Evolutionary conservation across 2,888 invertebrate species (phyloP).

Genomic region (Endotricha flammealis): DNA sequence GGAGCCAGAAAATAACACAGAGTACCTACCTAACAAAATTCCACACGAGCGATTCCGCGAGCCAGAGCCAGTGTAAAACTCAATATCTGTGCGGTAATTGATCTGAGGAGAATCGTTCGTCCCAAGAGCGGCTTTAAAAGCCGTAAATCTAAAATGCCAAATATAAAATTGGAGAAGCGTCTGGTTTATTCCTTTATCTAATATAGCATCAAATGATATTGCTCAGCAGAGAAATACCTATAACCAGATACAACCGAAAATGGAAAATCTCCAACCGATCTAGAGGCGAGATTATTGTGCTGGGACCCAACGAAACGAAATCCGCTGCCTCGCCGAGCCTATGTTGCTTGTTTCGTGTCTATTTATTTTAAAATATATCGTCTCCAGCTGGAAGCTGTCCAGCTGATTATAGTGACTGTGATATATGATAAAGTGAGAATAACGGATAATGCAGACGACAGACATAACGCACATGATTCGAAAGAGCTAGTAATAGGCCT

Average conservation of each 20-base stretch:
- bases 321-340: conserved; percentile 37
- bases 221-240: conserved; percentile 28
- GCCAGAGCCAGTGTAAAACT: no score
- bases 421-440: no score
- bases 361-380: background rate
- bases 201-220: conserved; percentile 13
- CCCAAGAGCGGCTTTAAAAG: background rate
- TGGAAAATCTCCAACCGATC: conserved; percentile 42
- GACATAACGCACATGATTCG: no score
- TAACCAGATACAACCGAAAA: conserved; percentile 39
- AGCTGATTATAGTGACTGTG: no score
- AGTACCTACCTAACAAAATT: no score
- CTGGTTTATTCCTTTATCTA: conserved; percentile 12
- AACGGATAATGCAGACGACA: no score
- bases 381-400: background rate
- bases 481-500: no score
- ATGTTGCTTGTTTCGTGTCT: conserved; percentile 35
- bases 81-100: no score
- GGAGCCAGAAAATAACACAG: no score
- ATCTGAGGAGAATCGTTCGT: no score
- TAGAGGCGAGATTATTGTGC: conserved; percentile 37
- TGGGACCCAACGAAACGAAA: conserved; percentile 31
- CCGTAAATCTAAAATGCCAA: conserved; percentile 2
- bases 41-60: no score
- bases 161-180: conserved; percentile 4